These are phyloP conservation scores for Danio choprae DNA, from an alignment of 2,797 vertebrate genomes.

Conservation along the genomic window DNA sequence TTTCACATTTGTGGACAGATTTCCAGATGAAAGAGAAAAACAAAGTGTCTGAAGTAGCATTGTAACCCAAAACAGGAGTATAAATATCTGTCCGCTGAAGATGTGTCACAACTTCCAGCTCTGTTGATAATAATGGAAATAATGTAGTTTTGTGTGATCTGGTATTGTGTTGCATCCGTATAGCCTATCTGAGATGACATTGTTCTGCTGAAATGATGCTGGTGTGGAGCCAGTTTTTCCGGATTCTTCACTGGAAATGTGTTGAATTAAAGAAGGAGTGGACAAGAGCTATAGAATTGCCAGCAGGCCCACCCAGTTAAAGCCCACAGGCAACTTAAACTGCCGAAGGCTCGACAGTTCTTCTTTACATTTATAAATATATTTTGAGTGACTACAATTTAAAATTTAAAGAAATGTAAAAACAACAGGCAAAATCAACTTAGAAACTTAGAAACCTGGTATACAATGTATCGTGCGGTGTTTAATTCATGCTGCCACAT, in stretches of 20 bases:
- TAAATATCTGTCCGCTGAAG: not conserved
- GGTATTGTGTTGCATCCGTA: not conserved
- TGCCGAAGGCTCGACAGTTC: not conserved
- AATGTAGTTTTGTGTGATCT: not conserved
- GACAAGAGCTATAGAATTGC: not conserved
- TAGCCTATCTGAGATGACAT: not conserved
- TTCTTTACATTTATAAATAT: not conserved
- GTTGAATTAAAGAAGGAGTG: not conserved
- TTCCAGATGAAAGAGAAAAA: no score
- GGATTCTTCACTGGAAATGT: not conserved
- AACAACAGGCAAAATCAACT: not conserved
- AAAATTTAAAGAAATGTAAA: no score
- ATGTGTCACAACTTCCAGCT: not conserved
- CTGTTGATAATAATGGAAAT: not conserved
- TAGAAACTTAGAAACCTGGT: not conserved
- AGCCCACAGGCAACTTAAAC: not conserved
- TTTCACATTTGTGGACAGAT: no score
- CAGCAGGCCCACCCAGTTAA: not conserved
- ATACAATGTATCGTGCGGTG: not conserved
- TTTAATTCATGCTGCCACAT: not conserved
- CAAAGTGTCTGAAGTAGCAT: not conserved
- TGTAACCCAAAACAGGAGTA: not conserved
- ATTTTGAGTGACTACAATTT: not conserved
- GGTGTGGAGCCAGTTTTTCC: not conserved
- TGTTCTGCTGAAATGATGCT: not conserved